Conservation (phyloP, 2,113 vertebrate genomes). For the Oncorhynchus masou region DNA sequence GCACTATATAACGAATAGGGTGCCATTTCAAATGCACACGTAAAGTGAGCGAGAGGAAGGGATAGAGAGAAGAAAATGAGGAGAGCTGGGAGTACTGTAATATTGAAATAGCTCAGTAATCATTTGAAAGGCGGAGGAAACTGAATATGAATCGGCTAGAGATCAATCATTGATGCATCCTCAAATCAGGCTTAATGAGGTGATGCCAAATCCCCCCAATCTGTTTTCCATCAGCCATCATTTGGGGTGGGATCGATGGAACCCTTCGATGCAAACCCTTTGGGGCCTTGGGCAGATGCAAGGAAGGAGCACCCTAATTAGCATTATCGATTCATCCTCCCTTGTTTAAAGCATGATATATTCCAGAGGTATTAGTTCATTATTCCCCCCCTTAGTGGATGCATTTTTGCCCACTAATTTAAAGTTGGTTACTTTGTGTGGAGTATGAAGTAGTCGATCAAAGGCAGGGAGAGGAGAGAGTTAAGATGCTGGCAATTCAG, state of each 20-base stretch:
- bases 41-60: not conserved
- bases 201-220: constrained; percentile 39
- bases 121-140: not conserved
- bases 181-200: constrained; percentile 47
- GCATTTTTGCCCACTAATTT: constrained; percentile 37
- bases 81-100: not conserved
- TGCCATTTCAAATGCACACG: too few relatives aligned
- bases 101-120: not conserved
- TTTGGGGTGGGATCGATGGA: constrained; percentile 35
- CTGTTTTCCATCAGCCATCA: constrained; percentile 46
- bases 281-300: constrained; percentile 7
- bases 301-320: constrained; percentile 32
- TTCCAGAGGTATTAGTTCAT: constrained; percentile 50
- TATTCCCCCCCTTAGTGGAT: constrained; percentile 35
- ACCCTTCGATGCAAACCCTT: constrained; percentile 26
- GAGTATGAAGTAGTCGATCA: not conserved
- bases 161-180: constrained; percentile 17
- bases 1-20: too few relatives aligned
- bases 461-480: constrained; percentile 13
- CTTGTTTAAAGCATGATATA: constrained; percentile 58
- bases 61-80: too few relatives aligned
- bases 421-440: constrained; percentile 37
- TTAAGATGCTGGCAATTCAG: constrained; percentile 38
- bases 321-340: constrained; percentile 50
- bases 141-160: constrained; percentile 10